phyloP scores from a whole-genome alignment of 2,797 vertebrate species.

The Ambastaia sidthimunki region DNA sequence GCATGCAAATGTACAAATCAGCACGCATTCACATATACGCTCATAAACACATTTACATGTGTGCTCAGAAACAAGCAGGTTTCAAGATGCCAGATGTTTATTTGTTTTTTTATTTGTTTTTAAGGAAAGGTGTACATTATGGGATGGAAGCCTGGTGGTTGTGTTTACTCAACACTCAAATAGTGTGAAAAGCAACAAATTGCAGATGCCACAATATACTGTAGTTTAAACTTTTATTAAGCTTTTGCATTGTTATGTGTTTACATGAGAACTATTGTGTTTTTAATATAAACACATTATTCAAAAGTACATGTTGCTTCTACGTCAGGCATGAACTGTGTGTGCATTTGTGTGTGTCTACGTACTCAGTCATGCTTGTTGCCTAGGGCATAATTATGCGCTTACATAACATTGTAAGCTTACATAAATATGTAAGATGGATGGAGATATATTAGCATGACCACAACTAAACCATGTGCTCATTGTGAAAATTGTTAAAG shows the following conservation, averaged over 20 bases:
- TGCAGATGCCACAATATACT: too few relatives aligned
- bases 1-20: neutral
- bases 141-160: too few relatives aligned
- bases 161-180: too few relatives aligned
- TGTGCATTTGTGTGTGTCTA: neutral
- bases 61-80: neutral
- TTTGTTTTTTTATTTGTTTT: too few relatives aligned
- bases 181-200: too few relatives aligned
- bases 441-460: neutral
- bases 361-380: neutral
- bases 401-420: neutral
- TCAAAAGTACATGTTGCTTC: neutral
- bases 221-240: too few relatives aligned
- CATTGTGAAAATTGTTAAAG: neutral
- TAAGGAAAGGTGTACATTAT: too few relatives aligned
- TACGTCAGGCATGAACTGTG: neutral
- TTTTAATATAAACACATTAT: neutral
- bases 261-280: too few relatives aligned
- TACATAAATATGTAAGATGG: conserved; percentile 11
- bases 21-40: neutral
- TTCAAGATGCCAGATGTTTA: conserved; percentile 14
- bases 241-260: too few relatives aligned
- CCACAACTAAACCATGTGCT: neutral
- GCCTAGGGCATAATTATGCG: conserved; percentile 20
- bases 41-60: neutral